Conservation (phyloP, 2,888 invertebrate genomes). For the Agrypnus murinus region DNA sequence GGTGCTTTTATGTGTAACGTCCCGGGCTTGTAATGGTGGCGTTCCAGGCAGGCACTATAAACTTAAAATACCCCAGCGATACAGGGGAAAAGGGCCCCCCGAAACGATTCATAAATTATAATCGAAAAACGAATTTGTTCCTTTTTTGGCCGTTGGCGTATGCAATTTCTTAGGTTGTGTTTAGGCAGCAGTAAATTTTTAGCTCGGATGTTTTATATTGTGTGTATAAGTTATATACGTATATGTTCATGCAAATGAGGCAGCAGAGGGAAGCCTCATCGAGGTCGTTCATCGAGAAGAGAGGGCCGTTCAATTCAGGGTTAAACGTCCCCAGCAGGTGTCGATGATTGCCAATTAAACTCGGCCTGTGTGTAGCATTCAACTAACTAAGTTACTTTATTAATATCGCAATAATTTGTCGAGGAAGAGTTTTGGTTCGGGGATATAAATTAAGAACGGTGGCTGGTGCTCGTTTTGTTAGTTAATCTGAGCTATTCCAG, state of each 20-base stretch:
- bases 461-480: background rate
- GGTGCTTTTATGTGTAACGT: constrained; percentile 30
- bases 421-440: constrained; percentile 6
- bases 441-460: background rate
- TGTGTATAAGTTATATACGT: constrained; percentile 3
- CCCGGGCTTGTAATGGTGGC: constrained; percentile 24
- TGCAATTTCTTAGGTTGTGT: constrained; percentile 6
- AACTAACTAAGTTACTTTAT: constrained; percentile 24
- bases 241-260: constrained; percentile 31
- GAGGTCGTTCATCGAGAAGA: constrained; percentile 18
- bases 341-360: constrained; percentile 48
- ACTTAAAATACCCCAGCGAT: constrained; percentile 27
- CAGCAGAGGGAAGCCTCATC: background rate
- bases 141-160: background rate
- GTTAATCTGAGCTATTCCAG: constrained; percentile 8
- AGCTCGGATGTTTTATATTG: background rate
- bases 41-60: constrained; percentile 24
- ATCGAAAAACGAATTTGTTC: constrained; percentile 25
- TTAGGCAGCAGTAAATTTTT: background rate
- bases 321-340: constrained; percentile 45
- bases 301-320: constrained; percentile 39
- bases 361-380: constrained; percentile 25
- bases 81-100: constrained; percentile 26
- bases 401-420: constrained; percentile 22
- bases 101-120: constrained; percentile 33